Evolutionary conservation across 2,888 invertebrate genomes (phyloP).

Genomic region (Polymixis lichenea): DNA sequence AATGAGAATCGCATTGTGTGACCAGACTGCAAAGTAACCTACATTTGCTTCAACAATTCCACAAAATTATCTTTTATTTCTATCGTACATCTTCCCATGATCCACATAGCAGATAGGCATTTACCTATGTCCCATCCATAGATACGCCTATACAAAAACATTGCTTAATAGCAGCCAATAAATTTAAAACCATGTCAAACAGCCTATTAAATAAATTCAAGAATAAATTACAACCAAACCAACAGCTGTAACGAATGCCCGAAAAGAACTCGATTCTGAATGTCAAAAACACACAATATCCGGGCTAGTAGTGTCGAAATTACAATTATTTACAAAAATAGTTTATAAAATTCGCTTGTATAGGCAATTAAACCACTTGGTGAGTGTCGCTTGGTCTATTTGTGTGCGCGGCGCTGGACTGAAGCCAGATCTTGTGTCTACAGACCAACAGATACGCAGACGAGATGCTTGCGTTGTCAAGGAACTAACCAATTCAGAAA

Average conservation of each 20-base stretch:
- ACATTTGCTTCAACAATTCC: conserved; percentile 43
- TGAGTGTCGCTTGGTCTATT: conserved; percentile 80
- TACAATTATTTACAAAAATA: conserved; percentile 70
- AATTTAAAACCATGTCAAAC: conserved; percentile 42
- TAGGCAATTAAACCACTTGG: conserved; percentile 76
- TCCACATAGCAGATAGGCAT: conserved; percentile 6
- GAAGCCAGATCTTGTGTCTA: conserved; percentile 72
- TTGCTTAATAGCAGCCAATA: conserved; percentile 22
- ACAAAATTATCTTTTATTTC: conserved; percentile 31
- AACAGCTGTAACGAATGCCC: conserved; percentile 28
- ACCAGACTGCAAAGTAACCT: conserved; percentile 33
- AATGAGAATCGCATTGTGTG: conserved; percentile 37
- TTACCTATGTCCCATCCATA: conserved; percentile 20
- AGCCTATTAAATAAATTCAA: conserved; percentile 47
- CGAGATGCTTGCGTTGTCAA: conserved; percentile 51
- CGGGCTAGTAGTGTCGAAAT: conserved; percentile 55
- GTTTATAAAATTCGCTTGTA: conserved; percentile 72
- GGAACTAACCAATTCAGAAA: conserved; percentile 32
- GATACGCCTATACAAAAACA: conserved; percentile 26
- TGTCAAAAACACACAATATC: conserved; percentile 53
- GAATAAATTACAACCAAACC: conserved; percentile 28
- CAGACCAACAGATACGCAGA: conserved; percentile 49
- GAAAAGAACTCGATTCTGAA: conserved; percentile 14
- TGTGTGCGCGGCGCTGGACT: conserved; percentile 75
- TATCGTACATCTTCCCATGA: conserved; percentile 14